Conservation (phyloP, 2,797 vertebrate species). For the Acridotheres tristis region DNA sequence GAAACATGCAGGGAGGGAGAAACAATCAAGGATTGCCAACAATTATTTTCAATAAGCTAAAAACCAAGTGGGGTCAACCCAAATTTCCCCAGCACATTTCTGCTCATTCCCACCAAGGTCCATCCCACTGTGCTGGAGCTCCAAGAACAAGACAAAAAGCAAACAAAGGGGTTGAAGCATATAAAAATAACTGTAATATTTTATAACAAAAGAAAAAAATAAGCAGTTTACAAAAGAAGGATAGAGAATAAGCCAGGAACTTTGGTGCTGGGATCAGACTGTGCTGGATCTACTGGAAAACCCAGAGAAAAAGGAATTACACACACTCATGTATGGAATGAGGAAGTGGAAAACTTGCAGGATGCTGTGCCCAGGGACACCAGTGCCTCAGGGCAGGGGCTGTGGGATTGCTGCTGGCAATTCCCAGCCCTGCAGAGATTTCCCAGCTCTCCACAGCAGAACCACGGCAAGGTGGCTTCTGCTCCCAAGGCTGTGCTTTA, state of each 20-base stretch:
- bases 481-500: background rate
- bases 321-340: fast-evolving
- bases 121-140: fast-evolving
- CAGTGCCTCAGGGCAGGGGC: background rate
- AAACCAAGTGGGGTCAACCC: background rate
- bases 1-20: background rate
- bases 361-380: background rate
- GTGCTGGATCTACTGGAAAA: background rate
- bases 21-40: background rate
- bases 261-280: background rate
- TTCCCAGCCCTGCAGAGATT: background rate
- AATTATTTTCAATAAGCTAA: background rate
- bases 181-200: background rate
- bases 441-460: background rate
- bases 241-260: background rate
- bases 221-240: background rate
- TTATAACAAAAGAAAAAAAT: background rate
- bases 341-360: background rate
- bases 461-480: too few species aligned
- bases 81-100: too few species aligned
- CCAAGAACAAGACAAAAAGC: background rate
- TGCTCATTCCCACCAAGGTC: fast-evolving
- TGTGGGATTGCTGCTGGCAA: background rate
- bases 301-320: background rate
- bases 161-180: background rate